These are phyloP conservation scores for Sphinx pinastri DNA, from an alignment of 2,888 invertebrate genomes.

Conservation along the genomic window DNA sequence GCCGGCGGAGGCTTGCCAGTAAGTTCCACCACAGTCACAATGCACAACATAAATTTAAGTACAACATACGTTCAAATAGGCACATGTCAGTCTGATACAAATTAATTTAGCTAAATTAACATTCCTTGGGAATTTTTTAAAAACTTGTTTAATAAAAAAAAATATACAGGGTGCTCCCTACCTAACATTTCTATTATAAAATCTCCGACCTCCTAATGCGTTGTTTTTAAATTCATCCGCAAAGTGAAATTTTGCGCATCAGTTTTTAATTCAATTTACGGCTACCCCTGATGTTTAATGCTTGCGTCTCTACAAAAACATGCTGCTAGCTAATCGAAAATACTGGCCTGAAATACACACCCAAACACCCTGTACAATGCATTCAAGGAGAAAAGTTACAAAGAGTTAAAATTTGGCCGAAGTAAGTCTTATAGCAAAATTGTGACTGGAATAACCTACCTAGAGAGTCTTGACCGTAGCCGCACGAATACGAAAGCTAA, in stretches of 20 bases:
- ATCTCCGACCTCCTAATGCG: background rate
- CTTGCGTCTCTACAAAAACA: background rate
- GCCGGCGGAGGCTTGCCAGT: slow-evolving; percentile 69
- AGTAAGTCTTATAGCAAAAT: slow-evolving; percentile 40
- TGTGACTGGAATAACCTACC: slow-evolving; percentile 44
- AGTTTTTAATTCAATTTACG: background rate
- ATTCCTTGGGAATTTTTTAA: slow-evolving; percentile 31
- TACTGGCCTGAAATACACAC: slow-evolving; percentile 2
- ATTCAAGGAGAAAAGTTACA: slow-evolving; percentile 27
- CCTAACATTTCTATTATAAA: background rate
- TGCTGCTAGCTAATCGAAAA: background rate
- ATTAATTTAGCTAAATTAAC: slow-evolving; percentile 42
- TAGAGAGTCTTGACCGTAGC: slow-evolving; percentile 29
- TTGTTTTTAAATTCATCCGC: background rate
- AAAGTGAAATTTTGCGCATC: background rate
- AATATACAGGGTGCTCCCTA: slow-evolving; percentile 23
- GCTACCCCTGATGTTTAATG: background rate
- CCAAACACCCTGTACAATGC: slow-evolving; percentile 23
- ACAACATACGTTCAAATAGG: slow-evolving; percentile 63
- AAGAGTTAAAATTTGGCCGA: slow-evolving; percentile 40
- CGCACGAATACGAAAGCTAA: slow-evolving; percentile 36
- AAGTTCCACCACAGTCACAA: slow-evolving; percentile 59
- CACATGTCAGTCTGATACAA: slow-evolving; percentile 65
- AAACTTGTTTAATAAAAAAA: slow-evolving; percentile 5
- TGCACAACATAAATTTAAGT: slow-evolving; percentile 73